phyloP scores from a whole-genome alignment of 2,888 invertebrate species.

The Rotaria magnacalcarata region DNA sequence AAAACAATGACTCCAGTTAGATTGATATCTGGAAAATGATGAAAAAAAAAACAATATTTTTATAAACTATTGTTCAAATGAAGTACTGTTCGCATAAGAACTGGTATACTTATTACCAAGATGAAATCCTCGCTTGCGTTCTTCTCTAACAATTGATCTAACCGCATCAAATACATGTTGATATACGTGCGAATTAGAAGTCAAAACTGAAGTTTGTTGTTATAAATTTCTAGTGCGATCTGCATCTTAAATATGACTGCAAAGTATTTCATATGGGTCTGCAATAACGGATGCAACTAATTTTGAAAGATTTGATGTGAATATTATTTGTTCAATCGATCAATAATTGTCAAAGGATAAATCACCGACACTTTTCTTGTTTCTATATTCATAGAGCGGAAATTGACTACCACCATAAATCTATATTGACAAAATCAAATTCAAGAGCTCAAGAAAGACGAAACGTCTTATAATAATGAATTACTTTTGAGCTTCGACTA shows the following conservation, averaged over 20 bases:
- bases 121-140: background rate
- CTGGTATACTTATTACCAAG: background rate
- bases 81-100: background rate
- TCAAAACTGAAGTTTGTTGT: background rate
- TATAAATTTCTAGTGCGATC: background rate
- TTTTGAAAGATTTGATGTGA: background rate
- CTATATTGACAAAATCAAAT: background rate
- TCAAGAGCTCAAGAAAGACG: too few relatives aligned
- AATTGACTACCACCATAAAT: constrained; percentile 1
- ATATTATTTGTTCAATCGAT: background rate
- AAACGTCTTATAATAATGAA: too few relatives aligned
- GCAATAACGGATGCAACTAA: background rate
- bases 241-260: background rate
- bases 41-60: background rate
- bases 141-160: background rate
- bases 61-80: too few relatives aligned
- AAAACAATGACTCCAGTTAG: background rate
- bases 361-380: background rate
- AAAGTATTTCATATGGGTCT: background rate
- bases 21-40: background rate
- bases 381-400: background rate
- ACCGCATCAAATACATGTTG: background rate
- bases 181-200: background rate
- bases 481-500: too few relatives aligned
- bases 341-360: too few relatives aligned